Evolutionary conservation across 1,140 invertebrate species (phyloP).

Genomic region (Patella vulgata): DNA sequence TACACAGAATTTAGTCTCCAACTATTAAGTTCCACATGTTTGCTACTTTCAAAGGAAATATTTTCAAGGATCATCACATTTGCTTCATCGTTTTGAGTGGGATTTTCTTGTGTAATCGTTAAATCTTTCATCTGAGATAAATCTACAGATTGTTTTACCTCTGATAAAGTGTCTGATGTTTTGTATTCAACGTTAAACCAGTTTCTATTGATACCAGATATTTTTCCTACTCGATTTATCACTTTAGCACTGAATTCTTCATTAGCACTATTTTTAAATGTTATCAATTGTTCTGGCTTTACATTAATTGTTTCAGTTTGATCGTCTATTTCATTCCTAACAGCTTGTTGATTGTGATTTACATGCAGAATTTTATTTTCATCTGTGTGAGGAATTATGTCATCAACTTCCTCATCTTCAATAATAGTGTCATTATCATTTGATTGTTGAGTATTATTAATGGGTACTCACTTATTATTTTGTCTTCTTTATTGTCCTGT

Average conservation of each 20-base stretch:
- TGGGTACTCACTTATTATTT: not conserved
- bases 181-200: conserved; percentile 12
- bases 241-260: conserved; percentile 10
- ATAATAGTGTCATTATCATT: conserved; percentile 2
- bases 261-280: conserved; percentile 2
- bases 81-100: conserved; percentile 1
- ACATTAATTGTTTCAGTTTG: not conserved
- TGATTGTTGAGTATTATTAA: not conserved
- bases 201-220: conserved; percentile 15
- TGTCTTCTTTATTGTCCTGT: conserved; percentile 5
- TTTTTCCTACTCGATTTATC: conserved; percentile 22
- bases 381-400: too few species aligned
- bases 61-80: conserved; percentile 1
- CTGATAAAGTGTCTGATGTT: not conserved
- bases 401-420: not conserved
- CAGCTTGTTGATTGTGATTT: conserved; percentile 1
- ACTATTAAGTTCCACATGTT: not conserved
- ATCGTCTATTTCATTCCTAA: too few species aligned
- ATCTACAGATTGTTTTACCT: conserved; percentile 16
- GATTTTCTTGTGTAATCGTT: too few species aligned
- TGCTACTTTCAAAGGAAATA: conserved; percentile 6
- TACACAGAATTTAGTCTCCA: not conserved
- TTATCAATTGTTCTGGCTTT: conserved; percentile 4
- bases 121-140: conserved; percentile 15
- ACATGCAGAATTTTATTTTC: too few species aligned